Percentiles rank a stretch among this genome's conserved stretches.
Evolutionary conservation across 2,888 invertebrate species (phyloP).

Genomic region (Nephrotoma guestfalica): DNA sequence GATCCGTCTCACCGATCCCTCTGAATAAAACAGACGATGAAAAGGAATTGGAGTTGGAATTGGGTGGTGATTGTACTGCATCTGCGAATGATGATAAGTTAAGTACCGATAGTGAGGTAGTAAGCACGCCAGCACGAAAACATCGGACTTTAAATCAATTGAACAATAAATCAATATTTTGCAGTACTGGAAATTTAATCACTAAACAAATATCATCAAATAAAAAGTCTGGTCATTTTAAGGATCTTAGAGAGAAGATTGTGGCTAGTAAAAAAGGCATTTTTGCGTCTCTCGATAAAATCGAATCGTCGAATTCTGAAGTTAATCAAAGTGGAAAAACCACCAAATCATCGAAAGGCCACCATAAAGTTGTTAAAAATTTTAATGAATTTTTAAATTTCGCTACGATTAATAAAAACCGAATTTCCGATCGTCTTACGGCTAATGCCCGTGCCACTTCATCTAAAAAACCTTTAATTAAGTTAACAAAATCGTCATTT

Average conservation of each 20-base stretch:
- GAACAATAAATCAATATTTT: constrained; percentile 20
- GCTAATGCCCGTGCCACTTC: not conserved
- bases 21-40: not conserved
- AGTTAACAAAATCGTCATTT: constrained; percentile 33
- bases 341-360: constrained; percentile 17
- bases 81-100: not conserved
- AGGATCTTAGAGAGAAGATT: constrained; percentile 40
- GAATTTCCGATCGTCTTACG: constrained; percentile 29
- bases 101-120: not conserved
- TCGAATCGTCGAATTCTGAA: constrained; percentile 32
- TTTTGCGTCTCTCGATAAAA: constrained; percentile 43
- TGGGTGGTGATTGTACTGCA: not conserved
- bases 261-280: constrained; percentile 36
- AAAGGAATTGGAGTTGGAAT: not conserved
- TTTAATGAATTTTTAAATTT: constrained; percentile 74
- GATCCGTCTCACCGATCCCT: not conserved
- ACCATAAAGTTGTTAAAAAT: constrained; percentile 51
- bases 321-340: not conserved
- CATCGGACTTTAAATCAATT: constrained; percentile 1
- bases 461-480: constrained; percentile 28
- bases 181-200: constrained; percentile 18
- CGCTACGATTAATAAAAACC: constrained; percentile 49
- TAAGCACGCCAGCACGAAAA: not conserved
- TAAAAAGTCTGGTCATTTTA: constrained; percentile 36
- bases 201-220: constrained; percentile 21